phyloP scores from a whole-genome alignment of 2,113 vertebrate species.

The Ibidorhyncha struthersii region DNA sequence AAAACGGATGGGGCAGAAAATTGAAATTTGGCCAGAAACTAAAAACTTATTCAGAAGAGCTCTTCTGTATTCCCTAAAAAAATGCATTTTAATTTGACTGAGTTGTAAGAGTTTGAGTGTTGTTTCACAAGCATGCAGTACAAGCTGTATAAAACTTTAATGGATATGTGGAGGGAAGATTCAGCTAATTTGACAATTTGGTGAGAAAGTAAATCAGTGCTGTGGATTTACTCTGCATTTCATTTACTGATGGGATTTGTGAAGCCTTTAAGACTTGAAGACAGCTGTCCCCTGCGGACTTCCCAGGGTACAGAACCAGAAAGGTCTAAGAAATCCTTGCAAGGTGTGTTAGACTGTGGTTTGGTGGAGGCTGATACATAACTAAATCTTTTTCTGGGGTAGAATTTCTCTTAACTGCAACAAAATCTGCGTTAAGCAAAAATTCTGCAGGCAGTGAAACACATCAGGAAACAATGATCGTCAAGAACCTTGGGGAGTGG shows the following conservation, averaged over 20 bases:
- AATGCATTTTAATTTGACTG: background rate
- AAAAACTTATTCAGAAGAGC: background rate
- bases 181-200: background rate
- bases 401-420: background rate
- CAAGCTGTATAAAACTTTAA: background rate
- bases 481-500: background rate
- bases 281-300: background rate
- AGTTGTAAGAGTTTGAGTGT: background rate
- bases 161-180: background rate
- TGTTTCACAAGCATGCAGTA: background rate
- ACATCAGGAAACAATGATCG: background rate
- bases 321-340: background rate
- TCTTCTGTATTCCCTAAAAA: background rate
- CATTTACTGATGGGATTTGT: background rate
- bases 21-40: background rate
- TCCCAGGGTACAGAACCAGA: background rate
- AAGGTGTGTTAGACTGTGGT: background rate
- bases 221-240: background rate
- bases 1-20: background rate
- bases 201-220: background rate
- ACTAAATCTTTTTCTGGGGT: background rate
- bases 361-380: background rate
- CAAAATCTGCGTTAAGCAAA: background rate
- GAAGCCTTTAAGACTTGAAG: background rate
- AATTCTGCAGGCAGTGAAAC: background rate